phyloP scores from a whole-genome alignment of 2,888 invertebrate genomes.

The Timema podura region DNA sequence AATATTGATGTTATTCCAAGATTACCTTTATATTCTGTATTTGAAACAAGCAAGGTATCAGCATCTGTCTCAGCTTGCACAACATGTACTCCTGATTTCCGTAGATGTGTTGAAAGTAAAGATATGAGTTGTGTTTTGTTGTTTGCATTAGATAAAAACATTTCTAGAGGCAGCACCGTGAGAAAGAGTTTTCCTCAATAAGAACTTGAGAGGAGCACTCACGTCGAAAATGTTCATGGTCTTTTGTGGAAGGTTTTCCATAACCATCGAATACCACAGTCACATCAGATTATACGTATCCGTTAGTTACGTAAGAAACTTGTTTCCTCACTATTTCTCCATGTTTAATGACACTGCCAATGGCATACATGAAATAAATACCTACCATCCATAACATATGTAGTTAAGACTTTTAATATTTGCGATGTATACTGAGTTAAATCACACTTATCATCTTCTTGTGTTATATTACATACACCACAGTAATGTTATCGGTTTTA shows the following conservation, averaged over 20 bases:
- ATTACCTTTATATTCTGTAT: background rate
- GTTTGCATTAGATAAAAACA: background rate
- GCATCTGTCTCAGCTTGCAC: background rate
- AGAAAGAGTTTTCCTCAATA: conserved; percentile 3
- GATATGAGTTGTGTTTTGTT: conserved; percentile 1
- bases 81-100: background rate
- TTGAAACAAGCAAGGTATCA: background rate
- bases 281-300: background rate
- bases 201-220: background rate
- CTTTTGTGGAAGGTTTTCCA: background rate
- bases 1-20: conserved; percentile 4
- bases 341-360: background rate
- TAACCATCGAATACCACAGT: background rate
- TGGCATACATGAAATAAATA: background rate
- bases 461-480: too few relatives aligned
- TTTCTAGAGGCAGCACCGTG: background rate
- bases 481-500: too few relatives aligned
- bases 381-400: background rate
- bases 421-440: too few relatives aligned
- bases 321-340: background rate
- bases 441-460: too few relatives aligned
- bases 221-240: conserved; percentile 1
- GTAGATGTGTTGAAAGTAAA: conserved; percentile 3
- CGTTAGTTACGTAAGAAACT: background rate
- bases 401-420: too few relatives aligned